Base-by-base conservation (phyloP, 35 echinoderm and acorn worm genomes). In the Lytechinus pictus region DNA sequence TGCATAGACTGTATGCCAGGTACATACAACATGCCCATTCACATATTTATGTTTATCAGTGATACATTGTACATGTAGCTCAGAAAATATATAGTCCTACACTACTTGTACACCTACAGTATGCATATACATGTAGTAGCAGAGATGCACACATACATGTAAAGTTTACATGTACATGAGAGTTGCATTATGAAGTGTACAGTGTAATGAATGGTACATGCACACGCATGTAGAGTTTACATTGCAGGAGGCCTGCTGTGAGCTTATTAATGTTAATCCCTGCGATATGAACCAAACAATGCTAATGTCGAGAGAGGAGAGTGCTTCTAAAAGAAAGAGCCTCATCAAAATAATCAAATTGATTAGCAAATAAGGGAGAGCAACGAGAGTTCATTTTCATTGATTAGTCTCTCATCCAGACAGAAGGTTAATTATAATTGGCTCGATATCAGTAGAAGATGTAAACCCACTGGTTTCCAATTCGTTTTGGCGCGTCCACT, bases 311-410 rank as follows among this genome's bases (percentile, higher is more conserved):
- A 79, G 66, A 79, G 66, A 79, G n/a, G 66, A 79, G 5, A 24
- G 66, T 79, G 66, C 66, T n/a, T 24, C 21, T 6, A 24, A 79
- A 44, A 79, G 3, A n/a, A 24, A 79, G 56, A 79, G 66, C 66
- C 66, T 79, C 66, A 79, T 79, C 66, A 14, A 79, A 79, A 79
- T 79, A 79, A 79, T 79, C 66, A 16, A 79, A 79, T 79, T 79
- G 66, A 79, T 79, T 79, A 79, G 66, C 66, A 79, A 79, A 14
- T 6, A 24, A 79, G 19, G n/a, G 4, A 7, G 16, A 79, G 66
- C 19, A n/a, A 79, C 24, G 66, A 24, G 66, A 79, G 66, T 79
- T 79, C 66, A 79, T 79, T 79, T 79, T 24, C 66, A 79, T 79
- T n/a, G 66, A 79, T 79, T 79, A 79, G 66, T 79, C 66, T 79